These are phyloP conservation scores for Trichogramma dendrolimi DNA, from an alignment of 2,888 invertebrate species.

Conservation along the genomic window DNA sequence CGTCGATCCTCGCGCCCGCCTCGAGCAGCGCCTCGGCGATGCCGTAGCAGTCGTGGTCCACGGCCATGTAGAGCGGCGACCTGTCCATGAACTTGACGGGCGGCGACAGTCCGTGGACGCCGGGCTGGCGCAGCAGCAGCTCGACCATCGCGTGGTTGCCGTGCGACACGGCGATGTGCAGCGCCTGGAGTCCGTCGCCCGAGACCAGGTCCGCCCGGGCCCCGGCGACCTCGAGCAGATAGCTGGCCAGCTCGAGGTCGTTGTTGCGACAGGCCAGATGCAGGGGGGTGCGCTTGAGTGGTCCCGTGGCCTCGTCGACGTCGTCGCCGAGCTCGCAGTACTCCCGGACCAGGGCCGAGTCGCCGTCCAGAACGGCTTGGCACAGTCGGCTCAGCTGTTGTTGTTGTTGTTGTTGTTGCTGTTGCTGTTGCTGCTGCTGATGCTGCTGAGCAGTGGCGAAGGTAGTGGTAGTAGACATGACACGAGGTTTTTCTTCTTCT, in stretches of 20 bases:
- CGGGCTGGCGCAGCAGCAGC: neutral
- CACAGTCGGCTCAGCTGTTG: neutral
- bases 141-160: neutral
- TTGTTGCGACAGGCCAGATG: constrained; percentile 7
- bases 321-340: neutral
- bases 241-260: neutral
- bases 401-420: neutral
- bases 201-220: neutral
- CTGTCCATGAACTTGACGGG: neutral
- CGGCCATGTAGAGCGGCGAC: constrained; percentile 12
- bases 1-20: neutral
- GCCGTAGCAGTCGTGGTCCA: neutral
- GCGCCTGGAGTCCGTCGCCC: neutral
- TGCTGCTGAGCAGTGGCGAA: too few species aligned
- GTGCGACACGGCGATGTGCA: constrained; percentile 9
- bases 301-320: neutral
- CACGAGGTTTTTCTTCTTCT: too few species aligned
- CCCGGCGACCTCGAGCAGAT: neutral
- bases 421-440: too few species aligned
- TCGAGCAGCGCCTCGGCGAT: constrained; percentile 3
- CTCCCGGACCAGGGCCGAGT: neutral
- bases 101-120: neutral
- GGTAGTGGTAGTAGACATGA: too few species aligned
- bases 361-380: neutral
- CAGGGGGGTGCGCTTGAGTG: constrained; percentile 2